phyloP scores from a whole-genome alignment of 2,113 vertebrate species.

The Cyanistes caeruleus region DNA sequence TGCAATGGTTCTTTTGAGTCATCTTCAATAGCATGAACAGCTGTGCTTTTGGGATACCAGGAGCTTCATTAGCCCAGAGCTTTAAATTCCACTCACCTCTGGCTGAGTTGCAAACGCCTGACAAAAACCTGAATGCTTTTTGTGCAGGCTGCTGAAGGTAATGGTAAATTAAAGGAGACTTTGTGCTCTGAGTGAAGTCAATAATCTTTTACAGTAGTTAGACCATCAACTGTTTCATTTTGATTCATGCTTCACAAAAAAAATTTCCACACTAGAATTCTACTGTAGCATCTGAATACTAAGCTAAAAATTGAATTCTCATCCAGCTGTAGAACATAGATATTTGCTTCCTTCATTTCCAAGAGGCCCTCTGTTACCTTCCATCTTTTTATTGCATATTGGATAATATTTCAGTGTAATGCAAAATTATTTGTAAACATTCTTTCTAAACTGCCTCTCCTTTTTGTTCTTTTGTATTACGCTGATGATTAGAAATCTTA shows the following conservation, averaged over 20 bases:
- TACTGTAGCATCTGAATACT: not conserved
- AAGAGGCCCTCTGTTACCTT: not conserved
- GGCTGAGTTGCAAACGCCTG: not conserved
- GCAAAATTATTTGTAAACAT: not conserved
- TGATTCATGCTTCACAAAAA: not conserved
- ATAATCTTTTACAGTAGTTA: not conserved
- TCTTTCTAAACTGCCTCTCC: not conserved
- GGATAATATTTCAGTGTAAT: not conserved
- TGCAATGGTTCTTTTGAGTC: not conserved
- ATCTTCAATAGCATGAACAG: not conserved
- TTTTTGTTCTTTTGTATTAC: not conserved
- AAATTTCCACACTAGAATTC: not conserved
- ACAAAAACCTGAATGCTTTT: not conserved
- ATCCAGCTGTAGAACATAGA: not conserved
- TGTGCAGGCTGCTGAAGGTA: not conserved
- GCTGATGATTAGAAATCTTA: not conserved
- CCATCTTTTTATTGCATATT: not conserved
- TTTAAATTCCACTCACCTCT: not conserved
- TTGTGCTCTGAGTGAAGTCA: not conserved
- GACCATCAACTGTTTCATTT: not conserved
- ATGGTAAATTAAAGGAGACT: not conserved
- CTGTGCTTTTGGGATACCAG: not conserved
- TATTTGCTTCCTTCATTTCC: not conserved
- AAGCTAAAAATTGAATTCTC: not conserved
- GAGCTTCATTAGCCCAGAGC: not conserved